Conservation (phyloP, 2,797 vertebrate genomes). For the Sus cebifrons region DNA sequence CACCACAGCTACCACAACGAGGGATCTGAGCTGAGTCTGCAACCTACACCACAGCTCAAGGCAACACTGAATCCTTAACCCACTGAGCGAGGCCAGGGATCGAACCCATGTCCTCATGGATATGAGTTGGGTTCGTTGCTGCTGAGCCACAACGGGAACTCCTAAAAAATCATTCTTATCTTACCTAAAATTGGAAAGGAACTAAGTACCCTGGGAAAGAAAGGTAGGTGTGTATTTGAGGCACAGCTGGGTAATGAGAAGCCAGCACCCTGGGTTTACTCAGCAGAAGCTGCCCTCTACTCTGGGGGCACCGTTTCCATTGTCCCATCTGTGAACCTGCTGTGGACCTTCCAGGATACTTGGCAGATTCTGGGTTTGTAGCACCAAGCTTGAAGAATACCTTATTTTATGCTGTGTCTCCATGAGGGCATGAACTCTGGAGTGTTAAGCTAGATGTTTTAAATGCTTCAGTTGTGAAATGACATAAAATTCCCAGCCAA, state of each 20-base stretch:
- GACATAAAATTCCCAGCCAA: conserved; percentile 63
- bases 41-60: too few relatives aligned
- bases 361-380: conserved; percentile 55
- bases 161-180: neutral
- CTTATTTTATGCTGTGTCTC: conserved; percentile 44
- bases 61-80: too few relatives aligned
- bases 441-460: conserved; percentile 65
- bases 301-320: neutral
- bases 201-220: neutral
- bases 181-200: conserved; percentile 54
- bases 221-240: conserved; percentile 28
- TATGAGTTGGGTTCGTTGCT: too few relatives aligned
- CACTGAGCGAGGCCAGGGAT: too few relatives aligned
- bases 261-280: neutral
- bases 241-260: neutral
- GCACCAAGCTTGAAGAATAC: neutral
- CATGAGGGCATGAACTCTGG: neutral
- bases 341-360: conserved; percentile 56
- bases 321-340: neutral
- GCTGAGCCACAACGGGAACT: too few relatives aligned
- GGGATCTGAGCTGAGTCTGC: too few relatives aligned
- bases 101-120: too few relatives aligned
- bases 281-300: neutral
- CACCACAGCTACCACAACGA: too few relatives aligned
- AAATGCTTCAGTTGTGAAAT: conserved; percentile 70